phyloP scores from a whole-genome alignment of 1,140 invertebrate species.

The Trinorchestia longiramus region DNA sequence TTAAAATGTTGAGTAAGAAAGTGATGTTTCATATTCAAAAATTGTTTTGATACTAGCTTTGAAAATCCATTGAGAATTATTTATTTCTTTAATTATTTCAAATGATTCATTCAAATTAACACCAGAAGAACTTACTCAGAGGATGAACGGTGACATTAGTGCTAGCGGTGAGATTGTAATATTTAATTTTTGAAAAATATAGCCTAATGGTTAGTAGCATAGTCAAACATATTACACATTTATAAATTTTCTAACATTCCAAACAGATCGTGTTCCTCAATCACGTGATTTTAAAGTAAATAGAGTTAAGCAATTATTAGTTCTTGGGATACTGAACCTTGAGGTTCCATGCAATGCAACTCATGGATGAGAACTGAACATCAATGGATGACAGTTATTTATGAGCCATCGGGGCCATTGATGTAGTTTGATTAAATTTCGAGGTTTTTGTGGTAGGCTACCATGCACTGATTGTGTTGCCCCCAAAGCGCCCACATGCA shows the following conservation, averaged over 20 bases:
- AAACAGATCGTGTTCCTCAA: neutral
- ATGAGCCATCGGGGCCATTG: neutral
- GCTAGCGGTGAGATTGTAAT: too few species aligned
- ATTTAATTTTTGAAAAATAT: too few species aligned
- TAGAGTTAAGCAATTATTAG: neutral
- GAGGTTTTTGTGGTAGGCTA: neutral
- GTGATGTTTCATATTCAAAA: neutral
- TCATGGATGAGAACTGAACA: neutral
- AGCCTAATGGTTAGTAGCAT: neutral
- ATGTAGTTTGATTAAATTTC: constrained; percentile 15
- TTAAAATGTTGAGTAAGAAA: neutral
- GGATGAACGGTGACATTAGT: too few species aligned
- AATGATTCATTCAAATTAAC: too few species aligned
- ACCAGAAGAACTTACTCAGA: too few species aligned
- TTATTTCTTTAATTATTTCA: too few species aligned
- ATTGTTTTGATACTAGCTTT: neutral
- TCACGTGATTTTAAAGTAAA: neutral
- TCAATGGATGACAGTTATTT: neutral
- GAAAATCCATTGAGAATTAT: too few species aligned
- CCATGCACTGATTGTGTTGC: constrained; percentile 16
- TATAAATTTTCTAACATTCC: neutral
- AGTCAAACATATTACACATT: neutral
- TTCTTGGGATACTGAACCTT: neutral
- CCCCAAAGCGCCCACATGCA: constrained; percentile 37
- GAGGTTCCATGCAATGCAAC: neutral